A percentile compares a stretch with the other conserved stretches of the same genome.
Conservation (phyloP, 2,888 invertebrate genomes). For the Calliphora vomitoria region DNA sequence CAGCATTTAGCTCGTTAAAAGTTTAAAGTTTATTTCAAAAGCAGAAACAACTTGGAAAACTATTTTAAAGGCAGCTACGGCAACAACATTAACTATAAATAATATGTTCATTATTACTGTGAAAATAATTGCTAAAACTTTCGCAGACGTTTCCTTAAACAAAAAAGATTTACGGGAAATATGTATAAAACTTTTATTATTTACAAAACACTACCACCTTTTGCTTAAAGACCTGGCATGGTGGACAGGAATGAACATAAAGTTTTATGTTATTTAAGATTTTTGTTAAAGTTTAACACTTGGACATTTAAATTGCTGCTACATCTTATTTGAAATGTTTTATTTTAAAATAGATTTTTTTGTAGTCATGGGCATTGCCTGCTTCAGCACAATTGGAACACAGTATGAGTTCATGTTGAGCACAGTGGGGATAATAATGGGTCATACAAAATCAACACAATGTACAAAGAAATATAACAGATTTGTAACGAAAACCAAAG, state of each 20-base stretch:
- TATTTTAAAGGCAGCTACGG: conserved; percentile 26
- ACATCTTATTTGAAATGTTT: background rate
- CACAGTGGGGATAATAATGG: conserved; percentile 20
- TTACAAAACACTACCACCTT: background rate
- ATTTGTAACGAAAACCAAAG: too few species aligned
- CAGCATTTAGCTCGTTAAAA: conserved; percentile 19
- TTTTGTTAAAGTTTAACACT: conserved; percentile 8
- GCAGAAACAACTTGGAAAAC: background rate
- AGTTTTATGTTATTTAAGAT: too few species aligned
- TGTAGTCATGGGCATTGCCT: background rate
- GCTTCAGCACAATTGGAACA: background rate
- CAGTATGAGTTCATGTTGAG: conserved; percentile 15
- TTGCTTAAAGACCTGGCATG: background rate
- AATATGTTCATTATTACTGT: conserved; percentile 13
- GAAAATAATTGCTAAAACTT: conserved; percentile 36
- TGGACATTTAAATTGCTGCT: background rate
- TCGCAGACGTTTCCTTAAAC: background rate
- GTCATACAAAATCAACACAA: conserved; percentile 22
- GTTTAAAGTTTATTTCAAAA: background rate
- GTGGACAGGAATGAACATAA: too few species aligned
- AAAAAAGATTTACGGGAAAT: background rate
- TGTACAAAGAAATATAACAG: background rate
- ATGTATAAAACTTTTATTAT: background rate
- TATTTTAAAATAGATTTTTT: too few species aligned
- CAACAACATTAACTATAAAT: conserved; percentile 43